Base-by-base conservation (phyloP, 2,113 vertebrate genomes). In the Tragelaphus imberbis region DNA sequence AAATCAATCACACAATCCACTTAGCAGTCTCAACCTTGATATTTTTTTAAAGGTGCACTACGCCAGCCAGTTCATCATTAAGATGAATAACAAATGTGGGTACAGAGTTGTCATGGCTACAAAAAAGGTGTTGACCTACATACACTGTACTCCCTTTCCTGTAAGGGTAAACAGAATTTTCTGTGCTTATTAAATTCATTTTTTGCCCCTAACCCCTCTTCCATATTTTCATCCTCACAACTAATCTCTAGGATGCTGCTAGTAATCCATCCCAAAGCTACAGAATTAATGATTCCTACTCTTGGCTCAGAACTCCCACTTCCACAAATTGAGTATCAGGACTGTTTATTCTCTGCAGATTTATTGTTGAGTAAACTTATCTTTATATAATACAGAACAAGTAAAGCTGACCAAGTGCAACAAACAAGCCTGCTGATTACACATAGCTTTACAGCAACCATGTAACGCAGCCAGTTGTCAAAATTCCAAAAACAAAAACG, bases 351-450 rank as follows among this genome's bases (percentile, higher is more conserved):
- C 97, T 97, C 97, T 98, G 94, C 95, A 98, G 96, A 96, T 98
- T 99, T 99, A 99, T 98, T 98, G 94, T 95, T 97, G 90, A 98
- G 94, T 61, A 98, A 98, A 92, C 86, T 98, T 97, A 88, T 97
- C 94, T 96, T 98, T 90, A 82, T 97, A 92, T 91, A 97, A 97
- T 98, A 99, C 98, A 98, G 95, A 98, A 98, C 87, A 98, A 94
- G 97, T 97, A 98, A 96, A 98, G 95, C 98, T 87, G 77, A 97
- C 97, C 91, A 97, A 97, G 95, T 97, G 97, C 94, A 98, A 97
- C 96, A 98, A 96, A 94, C 47, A 94, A 91, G 80, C 77, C 97
- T 97, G 95, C 96, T 94, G 71, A 68, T 97, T 44, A 1, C 71
- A 79, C 0, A 0, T 0, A 92, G 82, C 95, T 97, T 98, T 97